Base-by-base conservation (phyloP, 2,888 invertebrate species). In the Acronicta aceris region DNA sequence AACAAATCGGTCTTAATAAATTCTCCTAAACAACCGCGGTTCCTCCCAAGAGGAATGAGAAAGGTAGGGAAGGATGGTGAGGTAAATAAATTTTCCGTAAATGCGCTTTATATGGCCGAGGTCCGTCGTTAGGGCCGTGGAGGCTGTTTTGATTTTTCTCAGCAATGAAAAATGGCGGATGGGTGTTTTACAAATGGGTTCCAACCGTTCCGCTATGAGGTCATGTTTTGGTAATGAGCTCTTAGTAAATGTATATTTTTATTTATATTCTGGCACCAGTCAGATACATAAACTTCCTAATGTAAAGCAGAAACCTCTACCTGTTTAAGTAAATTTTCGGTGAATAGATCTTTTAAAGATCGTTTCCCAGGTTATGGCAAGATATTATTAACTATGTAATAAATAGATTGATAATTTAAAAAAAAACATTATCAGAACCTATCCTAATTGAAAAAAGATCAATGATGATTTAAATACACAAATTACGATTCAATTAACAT, bases 1-100 rank as follows among this genome's bases (percentile, higher is more conserved):
- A 69, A 65, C 65, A 46, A 65, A 59, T 41, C 47, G 21, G 50
- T 59, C 16, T 12, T 36, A 45, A 57, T 70, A 57, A 54, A 70
- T 64, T 57, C 17, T 15, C n/a, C 40, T 33, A 51, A 46, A 41
- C 62, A 27, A 40, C 15, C 40, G 38, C 21, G 17, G 41, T 43
- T 36, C 30, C n/a, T 50, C 21, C 13, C 42, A 8, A 4, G 33
- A 53, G 49, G 49, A 15, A 40, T 45, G 38, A 27, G 36, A 16
- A 55, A 16, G 36, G 27, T 15, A 46, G 21, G 9, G 7, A 25
- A 40, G 12, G 17, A 48, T 54, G 10, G 15, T 12, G 53, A 43
- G 42, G 53, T 47, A 64, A 64, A 69, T 55, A 45, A 52, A 48
- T 51, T 41, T 30, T 48, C 25, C 33, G 43, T n/a, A n/a, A 56